Base-by-base conservation (phyloP, 2,888 invertebrate species). In the Eudemis profundana region DNA sequence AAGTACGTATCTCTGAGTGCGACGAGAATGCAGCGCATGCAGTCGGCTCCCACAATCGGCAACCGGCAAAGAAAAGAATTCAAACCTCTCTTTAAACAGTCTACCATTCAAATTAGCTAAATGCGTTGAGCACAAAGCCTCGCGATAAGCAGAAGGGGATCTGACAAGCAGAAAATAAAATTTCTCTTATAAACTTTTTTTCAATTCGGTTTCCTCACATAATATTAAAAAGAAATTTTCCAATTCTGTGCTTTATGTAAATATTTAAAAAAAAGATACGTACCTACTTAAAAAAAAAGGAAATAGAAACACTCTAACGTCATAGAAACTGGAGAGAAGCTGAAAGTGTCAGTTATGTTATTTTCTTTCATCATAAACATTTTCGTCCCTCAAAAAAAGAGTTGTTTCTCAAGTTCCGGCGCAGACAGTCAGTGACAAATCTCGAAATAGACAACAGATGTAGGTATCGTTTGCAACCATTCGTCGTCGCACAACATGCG, bases 91-190 rank as follows among this genome's bases (percentile, higher is more conserved):
- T 89, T 90, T 87, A 85, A 89, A 76, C 78, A 75, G 79, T 86
- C 83, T 84, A 79, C 88, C 87, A 90, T 91, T 91, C 90, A 90
- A 92, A 92, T 92, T 90, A 91, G 90, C 89, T 89, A 88, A 91
- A 90, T 90, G 90, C 88, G 82, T 85, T 78, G 82, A 83, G 78
- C 82, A 89, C 90, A 90, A 92, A 92, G 89, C 86, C 80, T 78
- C 78, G 82, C 87, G 89, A 90, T 90, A 90, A 89, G 84, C 80
- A 81, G 79, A 77, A 78, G 79, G 81, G 84, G 81, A 84, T 83
- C 82, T 80, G 77, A 77, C 64, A 17, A 50, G 33, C 38, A 7
- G 23, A 36, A 27, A 51, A 44, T 19, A 50, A 15, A 14, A 46
- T 42, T 38, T 19, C n/a, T 27, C 19, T 44, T n/a, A 21, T 23